Base-by-base conservation (phyloP, 2,113 vertebrate species). In the Hyperopisus bebe region DNA sequence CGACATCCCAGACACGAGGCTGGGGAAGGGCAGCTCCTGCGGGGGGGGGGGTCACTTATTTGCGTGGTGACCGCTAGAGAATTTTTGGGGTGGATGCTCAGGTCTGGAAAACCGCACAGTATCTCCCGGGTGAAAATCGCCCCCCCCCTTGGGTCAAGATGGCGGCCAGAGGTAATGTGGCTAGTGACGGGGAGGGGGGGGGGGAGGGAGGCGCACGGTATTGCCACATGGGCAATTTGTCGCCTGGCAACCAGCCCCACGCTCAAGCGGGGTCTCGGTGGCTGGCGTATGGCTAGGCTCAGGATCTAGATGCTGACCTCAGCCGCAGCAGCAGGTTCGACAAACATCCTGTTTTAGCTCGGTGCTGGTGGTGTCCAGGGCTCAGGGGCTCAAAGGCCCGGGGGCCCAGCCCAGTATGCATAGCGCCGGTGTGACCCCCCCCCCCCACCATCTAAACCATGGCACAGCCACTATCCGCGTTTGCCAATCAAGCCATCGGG, bases 1-100 rank as follows among this genome's bases (percentile, higher is more conserved):
- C 94, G 95, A 95, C 91, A 90, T 92, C 90, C 91, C 85, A 46
- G 50, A 66, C 86, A 31, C 10, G 89, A 80, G 89, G 90, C 86
- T 89, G 89, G 88, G 91, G 90, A 92, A 89, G 87, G 77, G 88
- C 44, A 21, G 39, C 17, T 91, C 90, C 89, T 35, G 91, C 83
- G 89, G 39, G 86, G 89, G 53, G 86, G 35, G 6, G 50, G 31
- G 9, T 15, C 10, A 74, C 27, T 35, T 77, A 77, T 42, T 19
- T 80, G 35, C 15, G 3, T 3, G 42, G 8, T n/a, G 80, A 39
- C 44, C 70, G 2, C 31, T 39, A 5, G 13, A 3, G 70, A 77
- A 15, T 77, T 77, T 77, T 77, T 3, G 42, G 6, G 6, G 39
- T 21, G 19, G 80, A 83, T n/a, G 17, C 80, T 83, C 19, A 83